phyloP scores from a whole-genome alignment of 2,797 vertebrate genomes.

The Miichthys miiuy region DNA sequence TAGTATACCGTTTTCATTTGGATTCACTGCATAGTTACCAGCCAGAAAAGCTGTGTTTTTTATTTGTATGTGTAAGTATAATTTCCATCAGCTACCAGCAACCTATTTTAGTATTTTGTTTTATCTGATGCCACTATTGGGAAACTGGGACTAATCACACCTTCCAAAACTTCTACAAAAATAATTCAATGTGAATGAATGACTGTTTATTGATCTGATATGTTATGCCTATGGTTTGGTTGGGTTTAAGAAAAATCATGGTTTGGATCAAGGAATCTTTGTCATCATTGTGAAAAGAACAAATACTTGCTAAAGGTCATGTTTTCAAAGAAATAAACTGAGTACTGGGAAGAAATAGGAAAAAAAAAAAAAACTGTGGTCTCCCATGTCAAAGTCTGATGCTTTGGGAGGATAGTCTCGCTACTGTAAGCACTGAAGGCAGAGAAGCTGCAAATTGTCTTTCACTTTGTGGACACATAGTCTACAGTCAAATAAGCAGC shows the following conservation, averaged over 20 bases:
- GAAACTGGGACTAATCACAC: neutral
- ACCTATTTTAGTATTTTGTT: neutral
- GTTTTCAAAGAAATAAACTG: neutral
- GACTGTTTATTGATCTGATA: neutral
- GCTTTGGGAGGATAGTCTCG: neutral
- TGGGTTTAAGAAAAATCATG: neutral
- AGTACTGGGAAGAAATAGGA: neutral
- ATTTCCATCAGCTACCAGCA: neutral
- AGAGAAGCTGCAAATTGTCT: neutral
- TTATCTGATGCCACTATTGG: neutral
- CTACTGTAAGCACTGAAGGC: neutral
- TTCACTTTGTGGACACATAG: conserved; percentile 6
- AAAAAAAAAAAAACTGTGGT: too few species aligned
- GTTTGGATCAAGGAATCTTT: neutral
- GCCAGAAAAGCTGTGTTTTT: neutral
- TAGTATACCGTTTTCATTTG: neutral
- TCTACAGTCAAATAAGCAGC: neutral
- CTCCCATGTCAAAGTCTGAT: neutral
- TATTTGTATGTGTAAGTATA: neutral
- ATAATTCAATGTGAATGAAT: conserved; percentile 1
- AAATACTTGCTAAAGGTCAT: neutral
- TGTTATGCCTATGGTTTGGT: neutral
- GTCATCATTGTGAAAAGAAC: neutral
- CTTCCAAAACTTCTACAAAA: conserved; percentile 1
- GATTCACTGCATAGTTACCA: neutral